Evolutionary conservation across 2,113 vertebrate species (phyloP), one percentile per base, ranked within the genome.

Genomic region (Osmerus eperlanus): DNA sequence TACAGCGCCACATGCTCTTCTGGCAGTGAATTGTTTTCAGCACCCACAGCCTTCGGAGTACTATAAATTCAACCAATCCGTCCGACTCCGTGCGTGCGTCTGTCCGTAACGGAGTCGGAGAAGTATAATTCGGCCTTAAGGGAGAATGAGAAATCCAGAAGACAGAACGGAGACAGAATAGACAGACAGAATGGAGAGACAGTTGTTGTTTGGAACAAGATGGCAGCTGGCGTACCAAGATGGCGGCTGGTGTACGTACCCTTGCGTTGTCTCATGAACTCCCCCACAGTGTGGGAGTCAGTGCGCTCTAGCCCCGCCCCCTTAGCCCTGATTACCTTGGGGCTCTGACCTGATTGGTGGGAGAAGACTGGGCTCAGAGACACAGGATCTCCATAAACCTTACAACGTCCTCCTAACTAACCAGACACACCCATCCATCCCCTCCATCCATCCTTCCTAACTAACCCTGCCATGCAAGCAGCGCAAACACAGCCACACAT

Each of bases 261-360:
- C 96, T 98, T 99, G 71, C 91, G 91, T 92, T 95, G 95, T 95
- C 95, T 93, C 83, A 94, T 89, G 93, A 98, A 96, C 90, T 98
- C 97, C 93, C 96, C 97, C 96, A 99, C 86, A 94, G 96, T 99
- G 96, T 99, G 97, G 93, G 97, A 98, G 95, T 98, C 97, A 88
- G 95, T 98, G 96, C 97, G 95, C 94, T 96, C 97, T 96, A 99
- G 97, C 96, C 94, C 93, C 89, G 95, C 94, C 90, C 92, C 93
- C 93, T 98, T 97, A 94, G 94, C 93, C 95, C 97, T 96, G 96
- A 97, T 94, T 95, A 96, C 96, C 97, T 97, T 99, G 95, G 97
- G 97, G 91, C 97, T 99, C 88, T 99, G 97, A 99, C 97, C 97
- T 99, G 95, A 97, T 98, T 96, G 96, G 94, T 90, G 94, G 94